Evolutionary conservation across 2,113 vertebrate genomes (phyloP).

Genomic region (Sorex fumeus): DNA sequence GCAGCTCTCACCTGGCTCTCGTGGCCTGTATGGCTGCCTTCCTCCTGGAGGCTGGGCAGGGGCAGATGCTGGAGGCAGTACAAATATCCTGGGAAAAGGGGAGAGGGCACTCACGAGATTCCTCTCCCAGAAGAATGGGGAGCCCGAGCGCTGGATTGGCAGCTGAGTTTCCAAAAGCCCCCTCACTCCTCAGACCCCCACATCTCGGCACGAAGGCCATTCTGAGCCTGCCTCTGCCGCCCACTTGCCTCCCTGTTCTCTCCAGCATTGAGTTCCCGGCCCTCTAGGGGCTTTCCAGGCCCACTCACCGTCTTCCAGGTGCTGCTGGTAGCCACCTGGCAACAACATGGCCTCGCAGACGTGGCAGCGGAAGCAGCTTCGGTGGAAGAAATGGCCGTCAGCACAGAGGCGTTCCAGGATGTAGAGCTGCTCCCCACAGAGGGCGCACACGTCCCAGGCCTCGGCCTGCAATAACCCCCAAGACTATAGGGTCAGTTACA

Average conservation of each 20-base stretch:
- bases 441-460: slow-evolving; percentile 92
- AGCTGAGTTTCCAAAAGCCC: background rate
- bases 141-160: background rate
- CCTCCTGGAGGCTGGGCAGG: background rate
- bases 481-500: background rate
- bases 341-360: slow-evolving; percentile 91
- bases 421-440: slow-evolving; percentile 93
- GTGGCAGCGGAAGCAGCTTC: slow-evolving; percentile 94
- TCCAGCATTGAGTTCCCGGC: background rate
- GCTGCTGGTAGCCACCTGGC: slow-evolving; percentile 92
- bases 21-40: background rate
- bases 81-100: slow-evolving; percentile 82
- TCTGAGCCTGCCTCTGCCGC: background rate
- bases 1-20: slow-evolving; percentile 62
- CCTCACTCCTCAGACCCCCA: slow-evolving; percentile 8
- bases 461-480: slow-evolving; percentile 50
- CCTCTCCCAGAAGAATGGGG: background rate
- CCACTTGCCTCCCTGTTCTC: background rate
- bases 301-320: slow-evolving; percentile 90
- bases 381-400: slow-evolving; percentile 95
- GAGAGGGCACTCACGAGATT: background rate
- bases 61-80: slow-evolving; percentile 89
- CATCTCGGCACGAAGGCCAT: background rate
- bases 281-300: background rate
- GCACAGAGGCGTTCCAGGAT: slow-evolving; percentile 94